phyloP scores from a whole-genome alignment of 2,888 invertebrate species.

The Koerneria pararmatus region DNA sequence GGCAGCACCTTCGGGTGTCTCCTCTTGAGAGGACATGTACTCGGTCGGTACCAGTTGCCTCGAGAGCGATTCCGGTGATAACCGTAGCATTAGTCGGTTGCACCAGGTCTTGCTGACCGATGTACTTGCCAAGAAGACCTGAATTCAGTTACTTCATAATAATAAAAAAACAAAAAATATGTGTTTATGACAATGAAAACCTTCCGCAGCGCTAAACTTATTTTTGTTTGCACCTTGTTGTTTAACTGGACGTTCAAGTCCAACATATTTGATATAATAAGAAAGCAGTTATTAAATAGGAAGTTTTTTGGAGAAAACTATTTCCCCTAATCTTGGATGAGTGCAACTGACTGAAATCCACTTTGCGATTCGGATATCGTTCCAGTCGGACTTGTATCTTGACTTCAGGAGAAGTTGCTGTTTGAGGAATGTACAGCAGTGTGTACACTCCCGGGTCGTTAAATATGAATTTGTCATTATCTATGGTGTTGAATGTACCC shows the following conservation, averaged over 20 bases:
- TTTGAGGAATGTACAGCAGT: conserved; percentile 64
- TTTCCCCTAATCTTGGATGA: background rate
- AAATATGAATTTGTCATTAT: conserved; percentile 81
- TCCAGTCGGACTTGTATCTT: conserved; percentile 28
- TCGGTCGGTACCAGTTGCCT: conserved; percentile 34
- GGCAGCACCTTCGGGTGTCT: conserved; percentile 55
- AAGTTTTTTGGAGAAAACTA: background rate
- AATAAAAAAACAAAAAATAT: too few species aligned
- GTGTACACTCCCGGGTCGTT: conserved; percentile 89
- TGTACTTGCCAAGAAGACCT: conserved; percentile 38
- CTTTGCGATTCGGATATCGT: conserved; percentile 27
- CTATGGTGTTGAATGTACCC: conserved; percentile 86
- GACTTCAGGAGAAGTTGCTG: conserved; percentile 12
- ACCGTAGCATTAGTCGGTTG: conserved; percentile 59
- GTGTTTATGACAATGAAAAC: too few species aligned
- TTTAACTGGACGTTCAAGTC: too few species aligned
- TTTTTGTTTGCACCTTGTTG: too few species aligned
- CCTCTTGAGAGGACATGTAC: conserved; percentile 54
- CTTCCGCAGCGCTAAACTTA: too few species aligned
- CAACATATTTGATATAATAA: too few species aligned
- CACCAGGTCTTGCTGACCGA: conserved; percentile 54
- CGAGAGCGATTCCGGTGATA: conserved; percentile 48
- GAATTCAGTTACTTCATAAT: too few species aligned
- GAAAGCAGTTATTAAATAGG: too few species aligned
- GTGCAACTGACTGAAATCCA: conserved; percentile 27